Conservation (phyloP, 1,140 invertebrate species). For the Monochamus saltuarius region DNA sequence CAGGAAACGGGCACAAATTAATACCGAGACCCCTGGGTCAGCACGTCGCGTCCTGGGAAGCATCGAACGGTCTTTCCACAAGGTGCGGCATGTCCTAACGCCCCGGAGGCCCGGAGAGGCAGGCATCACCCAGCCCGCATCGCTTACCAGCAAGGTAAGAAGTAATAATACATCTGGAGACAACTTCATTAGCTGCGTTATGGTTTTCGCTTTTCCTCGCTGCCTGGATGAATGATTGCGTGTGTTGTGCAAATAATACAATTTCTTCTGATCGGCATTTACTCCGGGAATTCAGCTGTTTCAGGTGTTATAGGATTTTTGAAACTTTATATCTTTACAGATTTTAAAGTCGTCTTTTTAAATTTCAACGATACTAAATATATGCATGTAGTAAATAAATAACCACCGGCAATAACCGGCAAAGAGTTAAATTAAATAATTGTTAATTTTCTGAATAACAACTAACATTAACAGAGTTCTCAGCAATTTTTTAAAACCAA, state of each 20-base stretch:
- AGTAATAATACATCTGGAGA: conserved; percentile 7
- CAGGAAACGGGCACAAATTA: conserved; percentile 25
- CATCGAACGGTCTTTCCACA: conserved; percentile 69
- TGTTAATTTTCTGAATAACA: no score
- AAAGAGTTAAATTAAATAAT: no score
- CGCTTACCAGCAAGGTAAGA: conserved; percentile 54
- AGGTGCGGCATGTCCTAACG: conserved; percentile 69
- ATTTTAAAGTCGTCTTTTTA: no score
- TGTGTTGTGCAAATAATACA: not conserved
- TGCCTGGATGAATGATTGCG: no score
- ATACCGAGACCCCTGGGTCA: conserved; percentile 53
- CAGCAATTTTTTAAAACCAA: no score
- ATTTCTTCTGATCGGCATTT: conserved; percentile 64
- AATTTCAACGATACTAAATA: no score
- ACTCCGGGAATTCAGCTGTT: no score
- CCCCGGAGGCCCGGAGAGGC: conserved; percentile 58
- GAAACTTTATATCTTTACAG: no score
- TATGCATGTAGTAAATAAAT: no score
- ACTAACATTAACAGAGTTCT: no score
- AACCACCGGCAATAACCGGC: no score
- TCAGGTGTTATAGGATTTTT: no score
- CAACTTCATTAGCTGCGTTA: not conserved
- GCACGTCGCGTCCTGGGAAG: conserved; percentile 66
- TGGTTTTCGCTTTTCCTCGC: not conserved
- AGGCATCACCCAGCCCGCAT: conserved; percentile 46